Conservation (phyloP, 2,797 vertebrate species). For the Linurgus olivaceus region DNA sequence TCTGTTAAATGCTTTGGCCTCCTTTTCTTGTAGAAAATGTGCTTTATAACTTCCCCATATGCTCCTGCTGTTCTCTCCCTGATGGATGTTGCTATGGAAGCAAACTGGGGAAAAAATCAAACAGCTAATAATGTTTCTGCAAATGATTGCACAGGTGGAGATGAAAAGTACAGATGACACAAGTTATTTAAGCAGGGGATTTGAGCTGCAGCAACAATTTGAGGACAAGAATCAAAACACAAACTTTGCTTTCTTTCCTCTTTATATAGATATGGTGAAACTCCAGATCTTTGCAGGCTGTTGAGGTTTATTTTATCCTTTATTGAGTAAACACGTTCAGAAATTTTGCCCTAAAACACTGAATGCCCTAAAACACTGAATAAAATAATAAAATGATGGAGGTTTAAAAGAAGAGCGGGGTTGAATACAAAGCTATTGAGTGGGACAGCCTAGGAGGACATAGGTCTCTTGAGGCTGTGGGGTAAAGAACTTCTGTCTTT, state of each 20-base stretch:
- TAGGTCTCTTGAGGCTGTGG: neutral
- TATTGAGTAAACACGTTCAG: neutral
- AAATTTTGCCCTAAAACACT: neutral
- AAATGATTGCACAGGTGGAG: constrained; percentile 64
- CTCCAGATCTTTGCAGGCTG: neutral
- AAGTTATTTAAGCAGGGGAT: constrained; percentile 20
- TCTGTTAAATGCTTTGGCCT: constrained; percentile 59
- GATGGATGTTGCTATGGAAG: constrained; percentile 73
- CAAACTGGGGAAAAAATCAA: constrained; percentile 44
- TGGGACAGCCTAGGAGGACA: neutral
- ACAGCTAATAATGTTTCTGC: constrained; percentile 58
- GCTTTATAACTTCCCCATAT: constrained; percentile 60
- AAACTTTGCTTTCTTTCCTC: neutral
- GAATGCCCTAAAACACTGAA: neutral
- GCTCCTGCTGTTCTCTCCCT: constrained; percentile 54
- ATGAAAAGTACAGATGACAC: constrained; percentile 60
- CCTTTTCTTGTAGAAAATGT: constrained; percentile 59
- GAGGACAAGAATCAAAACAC: neutral
- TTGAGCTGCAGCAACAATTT: neutral
- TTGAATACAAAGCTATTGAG: neutral
- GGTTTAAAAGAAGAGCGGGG: neutral
- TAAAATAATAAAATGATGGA: neutral
- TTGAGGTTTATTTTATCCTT: neutral
- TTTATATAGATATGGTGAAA: neutral
- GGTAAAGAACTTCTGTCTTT: neutral